A percentile compares a stretch with the other conserved stretches of the same genome.
These are phyloP conservation scores for Corythoichthys intestinalis DNA, from an alignment of 2,113 vertebrate species.

Conservation along the genomic window DNA sequence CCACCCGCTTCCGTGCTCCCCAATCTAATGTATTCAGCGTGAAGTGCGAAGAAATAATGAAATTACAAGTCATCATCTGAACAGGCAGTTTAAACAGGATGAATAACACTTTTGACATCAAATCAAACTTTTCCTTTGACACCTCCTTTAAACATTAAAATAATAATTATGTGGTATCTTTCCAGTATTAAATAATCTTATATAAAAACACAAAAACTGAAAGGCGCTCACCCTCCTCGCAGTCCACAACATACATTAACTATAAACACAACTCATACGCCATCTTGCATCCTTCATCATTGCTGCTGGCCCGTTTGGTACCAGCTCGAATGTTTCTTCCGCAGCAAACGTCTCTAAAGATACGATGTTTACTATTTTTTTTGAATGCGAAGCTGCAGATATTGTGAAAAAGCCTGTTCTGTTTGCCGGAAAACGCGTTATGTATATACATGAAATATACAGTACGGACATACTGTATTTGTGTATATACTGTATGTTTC, in stretches of 20 bases:
- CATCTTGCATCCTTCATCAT: constrained; percentile 7
- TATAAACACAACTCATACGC: constrained; percentile 32
- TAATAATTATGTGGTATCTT: constrained; percentile 69
- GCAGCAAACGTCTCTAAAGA: background rate
- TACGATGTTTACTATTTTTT: constrained; percentile 39
- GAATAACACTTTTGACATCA: constrained; percentile 23
- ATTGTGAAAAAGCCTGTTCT: constrained; percentile 65
- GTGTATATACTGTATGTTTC: constrained; percentile 22
- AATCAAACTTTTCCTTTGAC: constrained; percentile 37
- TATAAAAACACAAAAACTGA: constrained; percentile 69
- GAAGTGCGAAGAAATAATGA: constrained; percentile 11
- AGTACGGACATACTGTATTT: constrained; percentile 5
- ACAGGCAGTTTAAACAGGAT: constrained; percentile 2
- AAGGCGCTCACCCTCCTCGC: constrained; percentile 24
- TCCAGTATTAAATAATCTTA: constrained; percentile 79
- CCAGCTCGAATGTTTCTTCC: background rate
- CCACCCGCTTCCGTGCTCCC: background rate
- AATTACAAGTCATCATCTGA: constrained; percentile 4
- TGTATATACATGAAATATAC: constrained; percentile 23
- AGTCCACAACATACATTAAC: constrained; percentile 43
- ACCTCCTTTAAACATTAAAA: constrained; percentile 61
- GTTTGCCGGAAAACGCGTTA: constrained; percentile 53
- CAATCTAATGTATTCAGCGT: background rate
- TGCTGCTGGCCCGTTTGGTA: constrained; percentile 23
- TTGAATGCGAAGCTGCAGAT: constrained; percentile 66